Conservation (phyloP, 2,888 invertebrate species). For the Emesis castigata region DNA sequence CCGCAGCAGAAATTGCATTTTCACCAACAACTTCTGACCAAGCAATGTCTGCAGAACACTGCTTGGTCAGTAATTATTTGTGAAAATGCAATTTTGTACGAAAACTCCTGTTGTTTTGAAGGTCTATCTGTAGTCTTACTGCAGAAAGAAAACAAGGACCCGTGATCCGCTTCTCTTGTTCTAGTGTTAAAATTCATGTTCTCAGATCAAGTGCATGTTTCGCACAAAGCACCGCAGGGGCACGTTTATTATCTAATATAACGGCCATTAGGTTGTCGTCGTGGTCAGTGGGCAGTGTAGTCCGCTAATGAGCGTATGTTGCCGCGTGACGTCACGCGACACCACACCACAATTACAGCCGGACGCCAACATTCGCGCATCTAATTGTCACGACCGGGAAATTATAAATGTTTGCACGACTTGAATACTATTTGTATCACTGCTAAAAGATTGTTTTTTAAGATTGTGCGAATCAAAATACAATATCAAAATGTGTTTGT, state of each 20-base stretch:
- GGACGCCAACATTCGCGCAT: constrained; percentile 45
- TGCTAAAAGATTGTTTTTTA: too few species aligned
- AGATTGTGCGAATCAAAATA: too few species aligned
- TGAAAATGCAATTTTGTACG: too few species aligned
- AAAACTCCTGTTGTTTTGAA: too few species aligned
- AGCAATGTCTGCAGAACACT: too few species aligned
- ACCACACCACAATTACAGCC: constrained; percentile 51
- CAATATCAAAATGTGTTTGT: too few species aligned
- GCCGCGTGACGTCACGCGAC: constrained; percentile 68
- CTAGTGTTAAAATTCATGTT: background rate
- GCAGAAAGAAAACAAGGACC: too few species aligned
- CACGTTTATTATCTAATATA: background rate
- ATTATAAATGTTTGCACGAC: background rate
- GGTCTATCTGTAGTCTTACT: too few species aligned
- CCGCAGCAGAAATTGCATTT: too few species aligned
- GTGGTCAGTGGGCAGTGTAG: constrained; percentile 9
- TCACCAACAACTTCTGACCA: too few species aligned
- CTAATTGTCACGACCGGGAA: constrained; percentile 41
- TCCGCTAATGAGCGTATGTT: constrained; percentile 58
- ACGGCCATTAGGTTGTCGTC: constrained; percentile 7
- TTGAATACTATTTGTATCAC: background rate
- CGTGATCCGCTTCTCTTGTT: background rate
- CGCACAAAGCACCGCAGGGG: background rate
- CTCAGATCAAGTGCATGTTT: background rate
- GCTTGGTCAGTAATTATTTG: too few species aligned